phyloP scores from a whole-genome alignment of 92 coral and sea anemone species.

The Virgularia gustaviana region DNA sequence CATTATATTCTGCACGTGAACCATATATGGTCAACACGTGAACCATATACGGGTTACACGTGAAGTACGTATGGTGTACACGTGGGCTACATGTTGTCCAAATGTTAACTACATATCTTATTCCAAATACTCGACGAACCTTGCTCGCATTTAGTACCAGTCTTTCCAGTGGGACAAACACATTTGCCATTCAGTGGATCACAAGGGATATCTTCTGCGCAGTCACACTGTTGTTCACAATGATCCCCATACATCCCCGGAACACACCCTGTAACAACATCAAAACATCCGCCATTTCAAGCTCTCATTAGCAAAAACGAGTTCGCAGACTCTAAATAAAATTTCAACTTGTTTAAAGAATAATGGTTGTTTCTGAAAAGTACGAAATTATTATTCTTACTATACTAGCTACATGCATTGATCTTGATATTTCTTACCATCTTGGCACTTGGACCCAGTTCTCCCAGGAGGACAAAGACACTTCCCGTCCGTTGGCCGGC shows the following conservation, averaged over 20 bases:
- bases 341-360: too few relatives aligned
- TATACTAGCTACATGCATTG: too few relatives aligned
- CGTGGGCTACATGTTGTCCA: not conserved
- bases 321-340: too few relatives aligned
- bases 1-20: too few relatives aligned
- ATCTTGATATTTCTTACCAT: constrained; percentile 9
- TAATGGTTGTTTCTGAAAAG: too few relatives aligned
- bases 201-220: constrained; percentile 59
- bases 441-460: constrained; percentile 42
- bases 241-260: constrained; percentile 61
- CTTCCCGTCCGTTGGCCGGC: constrained; percentile 26
- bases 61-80: too few relatives aligned
- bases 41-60: too few relatives aligned
- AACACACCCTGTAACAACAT: constrained; percentile 72
- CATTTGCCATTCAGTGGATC: constrained; percentile 68
- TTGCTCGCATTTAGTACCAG: constrained; percentile 62
- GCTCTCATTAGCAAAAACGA: too few relatives aligned
- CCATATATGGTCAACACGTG: too few relatives aligned
- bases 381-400: too few relatives aligned
- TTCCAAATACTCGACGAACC: constrained; percentile 16
- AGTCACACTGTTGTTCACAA: constrained; percentile 61
- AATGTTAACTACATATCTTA: not conserved
- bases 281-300: too few relatives aligned
- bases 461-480: constrained; percentile 40
- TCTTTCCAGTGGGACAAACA: constrained; percentile 68